phyloP scores from a whole-genome alignment of 2,797 vertebrate genomes.

The Chaetophractus vellerosus region DNA sequence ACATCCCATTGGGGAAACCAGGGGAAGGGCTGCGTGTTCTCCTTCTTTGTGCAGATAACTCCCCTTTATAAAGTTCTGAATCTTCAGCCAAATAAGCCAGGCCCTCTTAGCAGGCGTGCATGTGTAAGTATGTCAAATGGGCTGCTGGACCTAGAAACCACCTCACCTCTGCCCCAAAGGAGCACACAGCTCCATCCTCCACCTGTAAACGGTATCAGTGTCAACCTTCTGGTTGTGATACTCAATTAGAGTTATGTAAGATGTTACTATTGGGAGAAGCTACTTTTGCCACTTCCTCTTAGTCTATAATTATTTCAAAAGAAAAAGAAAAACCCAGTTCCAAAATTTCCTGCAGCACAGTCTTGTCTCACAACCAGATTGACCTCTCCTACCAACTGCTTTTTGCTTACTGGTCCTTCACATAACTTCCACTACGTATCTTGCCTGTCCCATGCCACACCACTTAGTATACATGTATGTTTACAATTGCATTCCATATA shows the following conservation, averaged over 20 bases:
- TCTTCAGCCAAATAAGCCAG: not conserved
- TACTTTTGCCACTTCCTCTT: not conserved
- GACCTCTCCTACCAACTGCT: not conserved
- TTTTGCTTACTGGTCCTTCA: not conserved
- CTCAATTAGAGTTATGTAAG: not conserved
- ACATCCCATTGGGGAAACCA: not conserved
- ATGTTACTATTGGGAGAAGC: not conserved
- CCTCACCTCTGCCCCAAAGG: not conserved
- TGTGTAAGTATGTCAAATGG: not conserved
- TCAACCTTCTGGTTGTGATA: not conserved
- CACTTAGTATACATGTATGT: not conserved
- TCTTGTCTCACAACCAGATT: not conserved
- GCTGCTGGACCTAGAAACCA: not conserved
- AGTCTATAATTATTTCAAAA: conserved; percentile 65
- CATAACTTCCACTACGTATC: not conserved
- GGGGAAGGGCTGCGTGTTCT: not conserved
- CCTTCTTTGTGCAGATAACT: not conserved
- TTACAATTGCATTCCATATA: not conserved
- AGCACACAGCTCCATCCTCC: not conserved
- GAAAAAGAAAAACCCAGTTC: not conserved
- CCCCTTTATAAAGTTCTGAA: not conserved
- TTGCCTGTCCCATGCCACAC: not conserved
- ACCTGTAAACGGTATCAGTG: not conserved
- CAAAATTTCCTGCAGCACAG: not conserved
- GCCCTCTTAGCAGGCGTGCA: not conserved